Base-by-base conservation (phyloP, 2,113 vertebrate genomes). In the Varanus komodoensis region DNA sequence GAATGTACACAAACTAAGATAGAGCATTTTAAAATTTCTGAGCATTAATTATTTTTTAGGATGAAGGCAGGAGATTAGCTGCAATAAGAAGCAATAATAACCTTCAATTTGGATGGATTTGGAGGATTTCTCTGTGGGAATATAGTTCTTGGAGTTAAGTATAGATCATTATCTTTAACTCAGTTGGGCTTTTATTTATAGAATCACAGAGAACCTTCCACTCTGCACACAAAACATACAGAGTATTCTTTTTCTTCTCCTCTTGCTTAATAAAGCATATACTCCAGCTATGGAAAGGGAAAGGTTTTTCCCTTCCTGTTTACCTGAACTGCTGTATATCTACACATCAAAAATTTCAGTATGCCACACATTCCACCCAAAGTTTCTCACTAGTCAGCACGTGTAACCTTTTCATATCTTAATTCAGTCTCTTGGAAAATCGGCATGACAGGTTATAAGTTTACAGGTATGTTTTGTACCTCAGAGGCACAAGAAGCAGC, bases 391-490 rank as follows among this genome's bases (percentile, higher is more conserved):
- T 94, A 93, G 44, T 92, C 84, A 93, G 86, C 50, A 92, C 89
- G 89, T 88, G 29, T 74, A 92, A 77, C 79, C 88, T 91, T 95
- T 95, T 54, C 89, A 64, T 19, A 94, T 93, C 81, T 84, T 87
- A 91, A 92, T 89, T 89, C 91, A 93, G 91, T 89, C 92, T 89
- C 87, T 87, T 89, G 29, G 90, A 92, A 88, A 89, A 92, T 52
- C 0, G 0, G 38, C 86, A 90, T 89, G 91, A 77, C 71, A 91
- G 90, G 93, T 92, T 94, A 91, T 94, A 96, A 96, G 92, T 96
- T 96, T 96, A 95, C 94, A 95, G 94, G 86, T 93, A 96, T 93
- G 92, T 95, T 96, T 95, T 96, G 94, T 95, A 93, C 94, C 89
- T 95, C 90, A 94, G 92, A 91, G 92, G 94, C 93, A 96, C 95